Conservation (phyloP, 2,888 invertebrate genomes). For the Lasioglossum oenotherae region DNA sequence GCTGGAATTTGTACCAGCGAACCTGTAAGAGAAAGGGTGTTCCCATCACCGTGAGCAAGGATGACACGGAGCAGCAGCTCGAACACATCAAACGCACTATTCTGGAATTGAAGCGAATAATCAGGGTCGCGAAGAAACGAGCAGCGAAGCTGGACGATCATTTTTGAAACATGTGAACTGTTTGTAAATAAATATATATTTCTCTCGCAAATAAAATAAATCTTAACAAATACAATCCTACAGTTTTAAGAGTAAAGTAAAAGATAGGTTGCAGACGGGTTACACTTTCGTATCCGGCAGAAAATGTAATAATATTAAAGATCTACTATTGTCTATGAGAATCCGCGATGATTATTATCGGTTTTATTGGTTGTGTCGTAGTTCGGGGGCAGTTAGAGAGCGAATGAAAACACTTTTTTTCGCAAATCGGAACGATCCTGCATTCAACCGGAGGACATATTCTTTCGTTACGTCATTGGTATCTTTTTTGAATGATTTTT, state of each 20-base stretch:
- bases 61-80: conserved; percentile 87
- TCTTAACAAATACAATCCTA: conserved; percentile 34
- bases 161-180: neutral
- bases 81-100: conserved; percentile 87
- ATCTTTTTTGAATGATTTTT: conserved; percentile 85
- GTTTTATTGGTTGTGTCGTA: neutral
- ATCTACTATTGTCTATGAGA: neutral
- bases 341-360: neutral
- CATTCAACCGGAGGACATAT: neutral
- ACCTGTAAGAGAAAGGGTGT: conserved; percentile 87
- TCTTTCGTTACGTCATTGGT: conserved; percentile 78
- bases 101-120: conserved; percentile 84
- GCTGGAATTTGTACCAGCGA: conserved; percentile 88
- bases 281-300: conserved; percentile 16
- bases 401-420: conserved; percentile 2
- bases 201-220: conserved; percentile 43
- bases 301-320: conserved; percentile 18
- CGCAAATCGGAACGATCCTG: conserved; percentile 19
- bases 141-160: conserved; percentile 81
- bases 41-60: conserved; percentile 80
- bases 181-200: conserved; percentile 51
- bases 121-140: conserved; percentile 64
- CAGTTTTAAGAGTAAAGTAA: conserved; percentile 22
- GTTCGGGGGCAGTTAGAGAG: neutral
- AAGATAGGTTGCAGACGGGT: conserved; percentile 11